These are phyloP conservation scores for Sicus ferrugineus DNA, from an alignment of 2,888 invertebrate species.

Conservation along the genomic window DNA sequence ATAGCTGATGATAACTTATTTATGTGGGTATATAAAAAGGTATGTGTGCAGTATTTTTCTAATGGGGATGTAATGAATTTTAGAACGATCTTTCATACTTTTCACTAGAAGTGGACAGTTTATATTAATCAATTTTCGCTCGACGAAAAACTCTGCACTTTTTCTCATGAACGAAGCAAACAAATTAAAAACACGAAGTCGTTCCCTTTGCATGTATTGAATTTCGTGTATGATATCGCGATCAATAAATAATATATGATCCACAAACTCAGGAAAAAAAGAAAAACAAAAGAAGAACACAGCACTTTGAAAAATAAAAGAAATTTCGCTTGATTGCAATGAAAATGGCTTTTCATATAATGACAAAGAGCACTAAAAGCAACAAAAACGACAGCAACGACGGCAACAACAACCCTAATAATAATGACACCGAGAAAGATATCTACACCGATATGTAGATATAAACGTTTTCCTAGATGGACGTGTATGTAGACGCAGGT, in stretches of 20 bases:
- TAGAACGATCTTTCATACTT: too few species aligned
- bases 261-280: conserved; percentile 46
- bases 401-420: conserved; percentile 8
- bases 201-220: too few species aligned
- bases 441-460: conserved; percentile 39
- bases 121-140: too few species aligned
- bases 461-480: conserved; percentile 29
- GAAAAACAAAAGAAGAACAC: conserved; percentile 32
- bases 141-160: too few species aligned
- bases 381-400: conserved; percentile 1
- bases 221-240: conserved; percentile 64
- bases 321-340: conserved; percentile 55
- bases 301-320: conserved; percentile 35
- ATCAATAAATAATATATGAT: conserved; percentile 64
- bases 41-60: too few species aligned
- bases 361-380: conserved; percentile 16
- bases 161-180: too few species aligned
- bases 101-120: too few species aligned
- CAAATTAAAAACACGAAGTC: too few species aligned
- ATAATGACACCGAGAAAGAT: conserved; percentile 40
- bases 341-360: conserved; percentile 40
- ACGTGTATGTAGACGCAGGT: conserved; percentile 16
- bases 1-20: too few species aligned
- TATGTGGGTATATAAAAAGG: too few species aligned
- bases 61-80: too few species aligned